Percentiles rank a stretch among this genome's conserved stretches.
Conservation (phyloP, 1,140 invertebrate species). For the Helicoverpa zea region DNA sequence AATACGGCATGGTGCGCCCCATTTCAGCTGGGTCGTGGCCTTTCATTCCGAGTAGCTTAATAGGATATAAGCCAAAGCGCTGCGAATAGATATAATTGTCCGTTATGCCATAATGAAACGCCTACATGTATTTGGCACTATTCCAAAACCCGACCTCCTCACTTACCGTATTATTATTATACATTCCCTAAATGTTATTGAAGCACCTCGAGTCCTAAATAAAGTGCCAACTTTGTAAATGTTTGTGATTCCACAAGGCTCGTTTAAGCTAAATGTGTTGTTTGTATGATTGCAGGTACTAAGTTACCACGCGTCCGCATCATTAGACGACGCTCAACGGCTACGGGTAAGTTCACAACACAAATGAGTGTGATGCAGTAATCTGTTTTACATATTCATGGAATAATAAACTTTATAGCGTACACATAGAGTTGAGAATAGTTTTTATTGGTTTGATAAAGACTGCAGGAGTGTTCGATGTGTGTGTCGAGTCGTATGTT, state of each 20-base stretch:
- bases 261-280: constrained; percentile 25
- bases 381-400: constrained; percentile 10
- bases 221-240: not conserved
- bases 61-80: constrained; percentile 8
- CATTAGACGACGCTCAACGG: constrained; percentile 94
- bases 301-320: constrained; percentile 98
- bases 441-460: not conserved
- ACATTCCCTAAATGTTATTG: constrained; percentile 15
- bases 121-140: constrained; percentile 28
- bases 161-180: constrained; percentile 30
- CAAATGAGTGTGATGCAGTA: constrained; percentile 32
- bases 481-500: constrained; percentile 7
- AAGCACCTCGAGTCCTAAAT: not conserved
- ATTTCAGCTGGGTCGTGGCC: constrained; percentile 9
- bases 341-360: constrained; percentile 90
- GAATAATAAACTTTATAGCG: not conserved
- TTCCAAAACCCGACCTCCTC: constrained; percentile 15
- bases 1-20: not conserved
- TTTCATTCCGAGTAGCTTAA: constrained; percentile 9
- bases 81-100: constrained; percentile 25
- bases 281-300: constrained; percentile 88
- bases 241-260: not conserved
- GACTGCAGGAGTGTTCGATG: constrained; percentile 24
- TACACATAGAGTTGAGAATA: not conserved
- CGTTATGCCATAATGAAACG: constrained; percentile 2